phyloP scores from a whole-genome alignment of 2,113 vertebrate genomes.

The Gobius niger region DNA sequence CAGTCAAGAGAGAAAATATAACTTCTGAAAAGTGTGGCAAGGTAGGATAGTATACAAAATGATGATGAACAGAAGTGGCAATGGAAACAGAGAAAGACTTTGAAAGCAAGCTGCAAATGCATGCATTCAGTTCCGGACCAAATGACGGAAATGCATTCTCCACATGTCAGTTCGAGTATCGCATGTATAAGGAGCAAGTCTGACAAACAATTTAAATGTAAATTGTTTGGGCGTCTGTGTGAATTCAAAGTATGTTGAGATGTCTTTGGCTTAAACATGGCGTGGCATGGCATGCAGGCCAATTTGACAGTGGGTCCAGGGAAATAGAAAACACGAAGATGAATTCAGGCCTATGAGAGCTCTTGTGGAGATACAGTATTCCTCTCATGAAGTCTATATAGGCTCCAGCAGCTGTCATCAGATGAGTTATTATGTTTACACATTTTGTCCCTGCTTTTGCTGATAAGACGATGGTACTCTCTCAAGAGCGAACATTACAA shows the following conservation, averaged over 20 bases:
- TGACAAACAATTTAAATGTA: slow-evolving; percentile 58
- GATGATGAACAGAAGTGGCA: not conserved
- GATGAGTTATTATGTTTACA: not conserved
- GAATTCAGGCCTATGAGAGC: too few species aligned
- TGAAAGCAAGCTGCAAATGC: slow-evolving; percentile 5
- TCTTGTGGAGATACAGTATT: too few species aligned
- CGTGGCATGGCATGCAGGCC: slow-evolving; percentile 5
- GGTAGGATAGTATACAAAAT: not conserved
- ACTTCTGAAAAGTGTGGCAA: not conserved
- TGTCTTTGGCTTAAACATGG: not conserved
- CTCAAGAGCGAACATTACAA: slow-evolving; percentile 4
- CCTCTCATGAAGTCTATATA: not conserved
- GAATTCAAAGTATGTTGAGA: slow-evolving; percentile 15
- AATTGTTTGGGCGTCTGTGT: slow-evolving; percentile 28
- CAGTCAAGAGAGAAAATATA: not conserved
- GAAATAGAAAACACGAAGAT: not conserved
- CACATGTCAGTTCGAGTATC: not conserved
- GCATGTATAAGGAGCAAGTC: slow-evolving; percentile 2
- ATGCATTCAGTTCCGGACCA: slow-evolving; percentile 4
- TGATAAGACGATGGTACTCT: not conserved
- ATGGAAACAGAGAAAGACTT: not conserved
- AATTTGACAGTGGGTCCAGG: not conserved
- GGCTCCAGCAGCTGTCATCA: not conserved
- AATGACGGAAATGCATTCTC: slow-evolving; percentile 14
- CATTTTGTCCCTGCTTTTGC: slow-evolving; percentile 22